These are phyloP conservation scores for Noctua janthina DNA, from an alignment of 2,888 invertebrate genomes.

Conservation along the genomic window DNA sequence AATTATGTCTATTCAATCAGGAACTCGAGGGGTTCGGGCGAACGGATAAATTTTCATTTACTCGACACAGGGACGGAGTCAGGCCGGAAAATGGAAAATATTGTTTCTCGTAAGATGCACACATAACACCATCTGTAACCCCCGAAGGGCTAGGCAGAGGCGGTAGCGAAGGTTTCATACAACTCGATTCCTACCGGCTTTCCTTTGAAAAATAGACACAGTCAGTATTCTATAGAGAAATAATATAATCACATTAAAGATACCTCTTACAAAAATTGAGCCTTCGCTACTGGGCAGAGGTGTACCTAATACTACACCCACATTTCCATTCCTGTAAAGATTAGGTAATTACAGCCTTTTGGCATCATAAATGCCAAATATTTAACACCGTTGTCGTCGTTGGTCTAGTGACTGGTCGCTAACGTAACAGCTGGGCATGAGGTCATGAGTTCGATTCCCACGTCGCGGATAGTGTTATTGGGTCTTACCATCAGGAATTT, in stretches of 20 bases:
- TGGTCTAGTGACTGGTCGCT: background rate
- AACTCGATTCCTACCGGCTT: too few species aligned
- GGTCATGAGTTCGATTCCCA: too few species aligned
- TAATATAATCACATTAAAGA: too few species aligned
- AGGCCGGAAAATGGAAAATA: background rate
- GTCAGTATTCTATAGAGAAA: too few species aligned
- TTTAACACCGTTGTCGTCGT: background rate
- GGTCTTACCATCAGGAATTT: too few species aligned
- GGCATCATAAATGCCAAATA: background rate
- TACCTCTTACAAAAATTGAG: too few species aligned
- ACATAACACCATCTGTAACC: background rate
- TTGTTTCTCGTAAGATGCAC: background rate
- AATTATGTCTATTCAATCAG: slow-evolving; percentile 57
- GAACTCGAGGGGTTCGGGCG: slow-evolving; percentile 20
- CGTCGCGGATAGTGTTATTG: too few species aligned
- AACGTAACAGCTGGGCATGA: background rate
- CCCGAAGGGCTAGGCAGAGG: background rate
- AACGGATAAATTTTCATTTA: slow-evolving; percentile 53
- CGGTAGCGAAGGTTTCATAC: too few species aligned
- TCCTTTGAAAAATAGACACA: too few species aligned
- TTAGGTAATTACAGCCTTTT: background rate
- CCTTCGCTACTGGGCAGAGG: background rate
- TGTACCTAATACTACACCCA: background rate
- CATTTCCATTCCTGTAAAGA: background rate
- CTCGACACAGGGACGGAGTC: slow-evolving; percentile 41